A percentile compares a stretch with the other conserved stretches of the same genome.
These are phyloP conservation scores for Lepidocolaptes lacrymiger DNA, from an alignment of 2,797 vertebrate genomes.

Conservation along the genomic window DNA sequence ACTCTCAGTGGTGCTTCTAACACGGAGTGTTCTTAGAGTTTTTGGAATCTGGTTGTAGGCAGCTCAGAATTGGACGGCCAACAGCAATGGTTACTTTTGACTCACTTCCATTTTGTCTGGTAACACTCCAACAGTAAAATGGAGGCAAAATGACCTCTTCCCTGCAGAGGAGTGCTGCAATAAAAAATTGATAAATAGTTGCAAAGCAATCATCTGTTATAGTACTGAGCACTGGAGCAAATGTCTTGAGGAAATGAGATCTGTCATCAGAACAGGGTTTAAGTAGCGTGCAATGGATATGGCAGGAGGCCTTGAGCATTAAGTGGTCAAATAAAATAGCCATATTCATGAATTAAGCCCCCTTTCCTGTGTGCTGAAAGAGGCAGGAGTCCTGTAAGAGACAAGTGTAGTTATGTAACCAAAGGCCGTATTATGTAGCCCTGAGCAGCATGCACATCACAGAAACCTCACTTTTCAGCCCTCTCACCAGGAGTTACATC, in stretches of 20 bases:
- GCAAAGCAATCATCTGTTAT: background rate
- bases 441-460: accelerated
- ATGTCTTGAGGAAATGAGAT: conserved; percentile 31
- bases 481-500: background rate
- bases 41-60: background rate
- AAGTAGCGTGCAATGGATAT: background rate
- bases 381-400: background rate
- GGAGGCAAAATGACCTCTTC: background rate
- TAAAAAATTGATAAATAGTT: background rate
- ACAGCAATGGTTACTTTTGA: background rate
- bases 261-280: conserved; percentile 3
- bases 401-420: background rate
- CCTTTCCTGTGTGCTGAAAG: accelerated
- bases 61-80: background rate
- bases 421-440: background rate
- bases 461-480: background rate
- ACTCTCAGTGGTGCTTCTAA: background rate
- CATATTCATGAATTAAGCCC: background rate
- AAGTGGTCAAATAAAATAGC: background rate
- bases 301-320: background rate
- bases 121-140: background rate
- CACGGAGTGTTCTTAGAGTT: accelerated
- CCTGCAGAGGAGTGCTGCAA: accelerated
- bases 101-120: background rate
- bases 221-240: background rate